These are phyloP conservation scores for Nephrotoma flavescens DNA, from an alignment of 2,888 invertebrate genomes.

Conservation along the genomic window DNA sequence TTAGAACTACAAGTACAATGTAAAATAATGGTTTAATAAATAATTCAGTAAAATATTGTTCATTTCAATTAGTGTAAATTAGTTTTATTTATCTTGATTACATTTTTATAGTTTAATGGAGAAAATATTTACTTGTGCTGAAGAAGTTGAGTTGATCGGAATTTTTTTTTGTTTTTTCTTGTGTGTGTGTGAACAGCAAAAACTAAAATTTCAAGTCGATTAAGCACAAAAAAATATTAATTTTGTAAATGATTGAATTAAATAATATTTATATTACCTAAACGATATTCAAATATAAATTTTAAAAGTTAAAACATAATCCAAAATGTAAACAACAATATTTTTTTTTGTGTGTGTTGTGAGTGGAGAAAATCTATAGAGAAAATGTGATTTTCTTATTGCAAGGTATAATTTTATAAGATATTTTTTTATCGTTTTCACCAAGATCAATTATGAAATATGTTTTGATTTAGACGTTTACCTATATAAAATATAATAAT, in stretches of 20 bases:
- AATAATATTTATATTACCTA: neutral
- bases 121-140: neutral
- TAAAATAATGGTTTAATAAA: neutral
- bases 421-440: neutral
- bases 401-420: neutral
- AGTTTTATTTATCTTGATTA: neutral
- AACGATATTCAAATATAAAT: neutral
- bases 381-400: neutral
- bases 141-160: neutral
- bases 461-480: neutral
- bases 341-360: neutral
- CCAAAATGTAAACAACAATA: neutral
- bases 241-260: neutral
- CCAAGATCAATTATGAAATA: neutral
- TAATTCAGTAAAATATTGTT: neutral
- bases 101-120: neutral
- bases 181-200: neutral
- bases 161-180: neutral
- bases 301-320: neutral
- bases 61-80: neutral
- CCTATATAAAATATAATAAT: neutral
- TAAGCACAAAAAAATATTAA: neutral
- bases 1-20: neutral
- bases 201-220: neutral
- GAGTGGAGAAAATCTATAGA: neutral